These are phyloP conservation scores for Syngnathoides biaculeatus DNA, from an alignment of 2,113 vertebrate genomes.

Conservation along the genomic window DNA sequence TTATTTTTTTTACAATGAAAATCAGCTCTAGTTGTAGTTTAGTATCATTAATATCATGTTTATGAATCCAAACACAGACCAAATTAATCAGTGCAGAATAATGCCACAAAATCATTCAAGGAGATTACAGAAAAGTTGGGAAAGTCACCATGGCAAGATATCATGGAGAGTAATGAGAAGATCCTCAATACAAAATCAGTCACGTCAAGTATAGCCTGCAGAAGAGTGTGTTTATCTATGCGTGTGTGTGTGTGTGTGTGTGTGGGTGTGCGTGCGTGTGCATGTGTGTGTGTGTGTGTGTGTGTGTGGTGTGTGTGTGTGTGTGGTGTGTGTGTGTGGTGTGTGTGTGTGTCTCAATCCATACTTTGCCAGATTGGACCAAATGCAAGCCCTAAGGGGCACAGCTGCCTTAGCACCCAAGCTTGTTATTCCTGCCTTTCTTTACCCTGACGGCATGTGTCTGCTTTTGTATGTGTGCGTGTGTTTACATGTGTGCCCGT, in stretches of 20 bases:
- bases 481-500: conserved; percentile 13
- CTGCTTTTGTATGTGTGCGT: conserved; percentile 16
- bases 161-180: not conserved
- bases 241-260: conserved; percentile 20
- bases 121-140: no score
- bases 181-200: not conserved
- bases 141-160: not conserved
- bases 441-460: conserved; percentile 39
- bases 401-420: conserved; percentile 78
- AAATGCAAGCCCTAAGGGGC: conserved; percentile 84
- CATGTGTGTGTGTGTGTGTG: conserved; percentile 4
- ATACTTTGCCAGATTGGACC: conserved; percentile 80
- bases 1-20: not conserved
- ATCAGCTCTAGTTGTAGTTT: not conserved
- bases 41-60: not conserved
- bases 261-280: conserved; percentile 9
- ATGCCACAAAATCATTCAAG: not conserved
- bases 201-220: not conserved
- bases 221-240: no score
- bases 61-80: not conserved
- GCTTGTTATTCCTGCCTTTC: conserved; percentile 43
- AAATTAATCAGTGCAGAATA: not conserved
- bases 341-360: no score
- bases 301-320: no score
- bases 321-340: conserved; percentile 9